These are phyloP conservation scores for Steinernema khuongi DNA, from an alignment of 1,140 invertebrate species.

Conservation along the genomic window DNA sequence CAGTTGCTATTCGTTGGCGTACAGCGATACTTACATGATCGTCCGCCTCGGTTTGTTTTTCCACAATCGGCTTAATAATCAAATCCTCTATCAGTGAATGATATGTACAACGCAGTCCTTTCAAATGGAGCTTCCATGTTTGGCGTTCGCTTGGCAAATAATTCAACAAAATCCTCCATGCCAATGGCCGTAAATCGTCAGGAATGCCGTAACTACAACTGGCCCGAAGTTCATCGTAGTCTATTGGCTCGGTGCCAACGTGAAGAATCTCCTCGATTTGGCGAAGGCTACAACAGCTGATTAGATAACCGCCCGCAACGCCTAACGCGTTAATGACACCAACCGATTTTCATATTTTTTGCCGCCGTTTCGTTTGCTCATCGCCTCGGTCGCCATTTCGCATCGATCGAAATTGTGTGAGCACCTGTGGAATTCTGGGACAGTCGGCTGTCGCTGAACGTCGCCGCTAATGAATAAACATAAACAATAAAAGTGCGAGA, in stretches of 20 bases:
- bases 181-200: conserved; percentile 46
- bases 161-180: conserved; percentile 49
- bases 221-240: conserved; percentile 41
- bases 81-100: conserved; percentile 45
- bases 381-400: background rate
- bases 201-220: conserved; percentile 47
- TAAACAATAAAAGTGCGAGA: conserved; percentile 11
- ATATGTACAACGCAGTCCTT: conserved; percentile 39
- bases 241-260: conserved; percentile 47
- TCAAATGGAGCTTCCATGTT: conserved; percentile 37
- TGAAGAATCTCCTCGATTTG: conserved; percentile 47
- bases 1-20: background rate
- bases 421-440: background rate
- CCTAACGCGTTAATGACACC: background rate
- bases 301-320: background rate
- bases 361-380: background rate
- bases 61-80: conserved; percentile 28
- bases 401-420: background rate
- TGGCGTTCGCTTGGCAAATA: conserved; percentile 45
- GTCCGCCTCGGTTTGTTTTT: conserved; percentile 7
- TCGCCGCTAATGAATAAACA: background rate
- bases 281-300: conserved; percentile 37
- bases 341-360: conserved; percentile 7
- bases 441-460: background rate
- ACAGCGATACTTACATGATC: conserved; percentile 41